Evolutionary conservation across 2,888 invertebrate genomes (phyloP).

Genomic region (Drosophila heteroneura): DNA sequence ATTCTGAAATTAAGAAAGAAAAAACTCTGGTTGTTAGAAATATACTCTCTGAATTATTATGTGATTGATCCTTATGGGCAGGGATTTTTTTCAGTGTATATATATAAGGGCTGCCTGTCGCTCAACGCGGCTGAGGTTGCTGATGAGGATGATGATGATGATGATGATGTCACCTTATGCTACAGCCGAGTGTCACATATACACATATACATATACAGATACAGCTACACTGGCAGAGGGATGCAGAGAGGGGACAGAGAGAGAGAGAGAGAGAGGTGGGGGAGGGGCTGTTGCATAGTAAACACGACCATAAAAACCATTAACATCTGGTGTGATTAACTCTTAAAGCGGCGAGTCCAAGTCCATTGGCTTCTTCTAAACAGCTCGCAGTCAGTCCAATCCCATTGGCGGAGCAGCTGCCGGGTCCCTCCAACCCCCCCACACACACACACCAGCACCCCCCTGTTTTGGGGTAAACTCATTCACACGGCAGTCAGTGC

Average conservation of each 20-base stretch:
- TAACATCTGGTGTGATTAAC: constrained; percentile 85
- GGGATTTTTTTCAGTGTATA: not conserved
- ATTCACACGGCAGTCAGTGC: constrained; percentile 78
- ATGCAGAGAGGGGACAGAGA: not conserved
- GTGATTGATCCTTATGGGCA: accelerated
- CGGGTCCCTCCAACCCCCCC: not conserved
- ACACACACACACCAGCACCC: not conserved
- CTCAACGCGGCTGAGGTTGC: constrained; percentile 22
- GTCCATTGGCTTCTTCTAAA: constrained; percentile 62
- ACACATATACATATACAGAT: constrained; percentile 11
- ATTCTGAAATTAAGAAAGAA: not conserved
- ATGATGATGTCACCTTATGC: constrained; percentile 47
- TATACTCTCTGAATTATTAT: not conserved
- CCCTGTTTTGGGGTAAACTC: constrained; percentile 38
- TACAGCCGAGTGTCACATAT: constrained; percentile 16
- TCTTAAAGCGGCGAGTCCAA: constrained; percentile 66
- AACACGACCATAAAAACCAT: constrained; percentile 83
- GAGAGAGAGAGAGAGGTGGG: not conserved
- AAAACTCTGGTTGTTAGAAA: not conserved
- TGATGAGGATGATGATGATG: constrained; percentile 22
- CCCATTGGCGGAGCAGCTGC: constrained; percentile 59
- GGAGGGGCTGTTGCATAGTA: constrained; percentile 43
- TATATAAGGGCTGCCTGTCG: constrained; percentile 27
- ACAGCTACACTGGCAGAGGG: constrained; percentile 21
- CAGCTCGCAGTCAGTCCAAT: constrained; percentile 42